phyloP scores from a whole-genome alignment of 2,888 invertebrate species.

The Heliconius ethilla region DNA sequence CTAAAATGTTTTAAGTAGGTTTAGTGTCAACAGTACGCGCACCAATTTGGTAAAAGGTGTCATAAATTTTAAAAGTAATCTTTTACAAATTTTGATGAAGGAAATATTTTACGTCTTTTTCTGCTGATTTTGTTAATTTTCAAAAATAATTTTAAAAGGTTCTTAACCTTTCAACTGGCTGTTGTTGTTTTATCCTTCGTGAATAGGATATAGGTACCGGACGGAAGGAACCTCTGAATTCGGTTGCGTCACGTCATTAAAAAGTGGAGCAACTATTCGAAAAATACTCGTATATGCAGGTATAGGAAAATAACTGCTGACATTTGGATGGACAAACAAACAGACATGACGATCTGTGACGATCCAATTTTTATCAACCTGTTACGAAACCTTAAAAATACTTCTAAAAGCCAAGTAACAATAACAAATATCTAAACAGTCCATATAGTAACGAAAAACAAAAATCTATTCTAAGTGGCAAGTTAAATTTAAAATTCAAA shows the following conservation, averaged over 20 bases:
- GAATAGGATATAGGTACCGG: too few relatives aligned
- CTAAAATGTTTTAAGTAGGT: constrained; percentile 1
- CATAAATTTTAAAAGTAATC: constrained; percentile 8
- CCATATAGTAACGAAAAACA: not conserved
- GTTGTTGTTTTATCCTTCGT: too few relatives aligned
- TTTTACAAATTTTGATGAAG: constrained; percentile 3
- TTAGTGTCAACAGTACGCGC: constrained; percentile 19
- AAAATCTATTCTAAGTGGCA: constrained; percentile 20
- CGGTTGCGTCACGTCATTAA: too few relatives aligned
- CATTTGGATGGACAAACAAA: too few relatives aligned
- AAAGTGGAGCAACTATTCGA: too few relatives aligned
- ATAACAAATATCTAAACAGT: not conserved
- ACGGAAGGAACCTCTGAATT: too few relatives aligned
- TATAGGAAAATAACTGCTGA: too few relatives aligned
- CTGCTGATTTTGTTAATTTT: not conserved
- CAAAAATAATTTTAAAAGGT: not conserved
- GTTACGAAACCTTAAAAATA: too few relatives aligned
- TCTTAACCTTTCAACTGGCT: not conserved
- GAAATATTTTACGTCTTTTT: not conserved
- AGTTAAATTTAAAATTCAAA: constrained; percentile 40
- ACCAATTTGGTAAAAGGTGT: constrained; percentile 1
- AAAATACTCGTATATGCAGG: too few relatives aligned
- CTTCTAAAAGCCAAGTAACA: too few relatives aligned
- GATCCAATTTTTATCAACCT: too few relatives aligned
- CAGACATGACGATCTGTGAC: too few relatives aligned